Base-by-base conservation (phyloP, 2,888 invertebrate species). In the Eretmocerus hayati region DNA sequence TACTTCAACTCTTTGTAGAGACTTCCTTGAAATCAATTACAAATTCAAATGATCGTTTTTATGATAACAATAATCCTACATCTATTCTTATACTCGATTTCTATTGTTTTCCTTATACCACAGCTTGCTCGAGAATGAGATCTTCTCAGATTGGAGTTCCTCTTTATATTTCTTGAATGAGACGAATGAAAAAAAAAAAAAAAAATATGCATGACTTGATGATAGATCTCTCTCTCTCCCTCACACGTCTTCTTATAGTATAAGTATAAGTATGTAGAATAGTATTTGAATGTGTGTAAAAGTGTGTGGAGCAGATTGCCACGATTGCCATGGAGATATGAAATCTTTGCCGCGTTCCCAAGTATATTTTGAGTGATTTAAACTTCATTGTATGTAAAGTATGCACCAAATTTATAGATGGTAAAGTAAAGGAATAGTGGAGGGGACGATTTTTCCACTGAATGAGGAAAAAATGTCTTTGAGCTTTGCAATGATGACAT, bases 11-110 rank as follows among this genome's bases (percentile, higher is more conserved):
- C n/a, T n/a, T n/a, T n/a, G n/a, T n/a, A n/a, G 46, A 36, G 23
- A 50, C 53, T 53, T 53, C 53, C 53, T 53, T 40, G 42, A 48
- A 53, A 53, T 53, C 53, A 53, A 53, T 53, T 53, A 53, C 48
- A 48, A 48, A 53, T 50, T 53, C 53, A 53, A 50, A 50, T 32
- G 50, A 53, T 53, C 50, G 38, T 50, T 50, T 50, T 53, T 50
- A 50, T 43, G 50, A 53, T 53, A 50, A 48, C 48, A 43, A 46
- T 50, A 50, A 50, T 50, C 50, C 50, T 16, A 45, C 50, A 48
- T 53, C 48, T 53, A 48, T 54, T 50, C 50, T 48, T n/a, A n/a
- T n/a, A 39, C 50, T 48, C 50, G 23, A 47, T 48, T 54, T 44
- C 53, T 42, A 50, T 56, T 53, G 49, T 54, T 50, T n/a, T n/a